Percentiles rank a stretch among this genome's conserved stretches.
These are phyloP conservation scores for Cyanocitta stelleri DNA, from an alignment of 2,113 vertebrate species.

Conservation along the genomic window DNA sequence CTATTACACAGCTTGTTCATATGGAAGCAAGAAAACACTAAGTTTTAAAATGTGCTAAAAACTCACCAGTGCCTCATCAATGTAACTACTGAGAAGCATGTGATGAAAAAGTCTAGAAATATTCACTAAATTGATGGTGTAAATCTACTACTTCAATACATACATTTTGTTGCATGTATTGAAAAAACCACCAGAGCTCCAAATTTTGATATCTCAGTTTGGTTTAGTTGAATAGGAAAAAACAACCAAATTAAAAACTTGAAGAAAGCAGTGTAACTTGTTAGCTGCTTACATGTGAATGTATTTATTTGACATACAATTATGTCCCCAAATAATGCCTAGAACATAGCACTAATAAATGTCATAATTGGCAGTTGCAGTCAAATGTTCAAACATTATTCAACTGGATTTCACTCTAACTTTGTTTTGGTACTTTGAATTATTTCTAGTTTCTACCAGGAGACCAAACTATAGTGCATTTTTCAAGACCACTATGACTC, in stretches of 20 bases:
- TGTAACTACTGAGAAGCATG: neutral
- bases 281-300: neutral
- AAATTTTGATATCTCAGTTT: neutral
- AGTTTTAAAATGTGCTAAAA: neutral
- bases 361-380: neutral
- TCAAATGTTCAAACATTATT: neutral
- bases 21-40: neutral
- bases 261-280: neutral
- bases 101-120: neutral
- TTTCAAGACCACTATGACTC: neutral
- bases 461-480: accelerated
- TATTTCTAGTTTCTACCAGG: neutral
- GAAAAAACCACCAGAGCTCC: neutral
- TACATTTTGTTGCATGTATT: neutral
- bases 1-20: neutral
- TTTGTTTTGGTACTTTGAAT: neutral
- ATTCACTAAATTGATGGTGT: neutral
- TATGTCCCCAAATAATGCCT: neutral
- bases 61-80: neutral
- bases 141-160: neutral
- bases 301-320: neutral
- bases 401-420: neutral
- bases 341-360: neutral
- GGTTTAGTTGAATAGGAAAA: neutral
- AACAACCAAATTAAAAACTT: neutral